A percentile compares a stretch with the other conserved stretches of the same genome.
phyloP scores from a whole-genome alignment of 2,888 invertebrate genomes.

The Crematogaster levior region DNA sequence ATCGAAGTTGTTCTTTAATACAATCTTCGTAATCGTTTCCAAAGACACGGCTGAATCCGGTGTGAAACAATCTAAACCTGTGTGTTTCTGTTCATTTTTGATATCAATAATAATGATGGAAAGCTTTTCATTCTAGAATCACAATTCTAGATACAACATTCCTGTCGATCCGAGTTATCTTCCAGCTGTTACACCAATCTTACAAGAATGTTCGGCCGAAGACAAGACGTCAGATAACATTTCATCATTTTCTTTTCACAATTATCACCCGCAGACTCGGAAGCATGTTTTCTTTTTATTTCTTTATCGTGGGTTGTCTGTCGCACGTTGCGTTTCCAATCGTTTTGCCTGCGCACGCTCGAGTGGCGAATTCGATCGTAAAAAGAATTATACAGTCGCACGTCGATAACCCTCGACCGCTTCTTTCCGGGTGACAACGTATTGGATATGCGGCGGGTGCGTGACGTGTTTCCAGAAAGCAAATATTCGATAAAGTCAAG shows the following conservation, averaged over 20 bases:
- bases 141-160: neutral
- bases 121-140: neutral
- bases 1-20: neutral
- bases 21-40: neutral
- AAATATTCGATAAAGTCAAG: neutral
- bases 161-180: neutral
- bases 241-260: neutral
- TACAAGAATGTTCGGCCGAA: neutral
- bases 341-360: neutral
- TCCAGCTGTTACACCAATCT: neutral
- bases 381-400: neutral
- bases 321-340: neutral
- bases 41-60: neutral
- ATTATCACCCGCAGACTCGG: neutral
- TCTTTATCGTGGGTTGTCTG: neutral
- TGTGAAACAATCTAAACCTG: neutral
- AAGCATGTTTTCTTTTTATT: too few species aligned
- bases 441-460: neutral
- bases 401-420: constrained; percentile 11
- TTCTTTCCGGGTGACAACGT: constrained; percentile 19
- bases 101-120: neutral
- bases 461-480: neutral
- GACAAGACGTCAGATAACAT: neutral
- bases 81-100: neutral
- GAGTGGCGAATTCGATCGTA: constrained; percentile 2